These are phyloP conservation scores for Drosophila ustulata DNA, from an alignment of 2,888 invertebrate genomes.

Conservation along the genomic window DNA sequence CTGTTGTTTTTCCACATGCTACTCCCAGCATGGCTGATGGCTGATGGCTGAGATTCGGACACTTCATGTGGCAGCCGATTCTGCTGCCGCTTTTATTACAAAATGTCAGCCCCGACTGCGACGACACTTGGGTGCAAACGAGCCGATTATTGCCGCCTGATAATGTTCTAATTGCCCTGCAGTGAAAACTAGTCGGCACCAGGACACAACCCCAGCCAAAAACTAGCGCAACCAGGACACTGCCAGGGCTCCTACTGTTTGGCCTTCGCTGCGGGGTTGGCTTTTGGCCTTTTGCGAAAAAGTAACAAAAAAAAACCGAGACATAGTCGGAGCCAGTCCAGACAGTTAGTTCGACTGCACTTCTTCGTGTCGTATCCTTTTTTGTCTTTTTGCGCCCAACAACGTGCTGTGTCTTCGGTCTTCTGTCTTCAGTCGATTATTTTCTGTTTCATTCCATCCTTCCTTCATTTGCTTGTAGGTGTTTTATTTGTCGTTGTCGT, in stretches of 20 bases:
- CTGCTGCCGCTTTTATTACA: constrained; percentile 59
- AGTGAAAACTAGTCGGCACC: constrained; percentile 52
- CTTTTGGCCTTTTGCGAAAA: constrained; percentile 23
- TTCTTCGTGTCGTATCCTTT: constrained; percentile 14
- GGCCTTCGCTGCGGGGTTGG: constrained; percentile 43
- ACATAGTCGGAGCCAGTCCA: constrained; percentile 4
- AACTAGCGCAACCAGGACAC: constrained; percentile 3
- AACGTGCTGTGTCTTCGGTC: constrained; percentile 42
- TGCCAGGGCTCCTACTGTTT: constrained; percentile 74
- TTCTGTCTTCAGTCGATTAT: not conserved
- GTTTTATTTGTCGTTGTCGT: constrained; percentile 71
- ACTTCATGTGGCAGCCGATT: constrained; percentile 45
- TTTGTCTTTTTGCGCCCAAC: constrained; percentile 18
- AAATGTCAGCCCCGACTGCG: constrained; percentile 58
- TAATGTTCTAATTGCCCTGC: constrained; percentile 79
- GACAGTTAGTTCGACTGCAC: constrained; percentile 19
- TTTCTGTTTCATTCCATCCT: not conserved
- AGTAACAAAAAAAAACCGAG: constrained; percentile 6
- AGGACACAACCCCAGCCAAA: constrained; percentile 2
- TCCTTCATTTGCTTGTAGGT: constrained; percentile 52
- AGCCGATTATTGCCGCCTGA: constrained; percentile 80
- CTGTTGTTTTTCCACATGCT: constrained; percentile 62
- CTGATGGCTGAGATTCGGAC: constrained; percentile 23
- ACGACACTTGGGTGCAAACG: constrained; percentile 80
- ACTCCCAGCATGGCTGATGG: constrained; percentile 7